Conservation (phyloP, 2,113 vertebrate species). For the Cebidichthys violaceus region DNA sequence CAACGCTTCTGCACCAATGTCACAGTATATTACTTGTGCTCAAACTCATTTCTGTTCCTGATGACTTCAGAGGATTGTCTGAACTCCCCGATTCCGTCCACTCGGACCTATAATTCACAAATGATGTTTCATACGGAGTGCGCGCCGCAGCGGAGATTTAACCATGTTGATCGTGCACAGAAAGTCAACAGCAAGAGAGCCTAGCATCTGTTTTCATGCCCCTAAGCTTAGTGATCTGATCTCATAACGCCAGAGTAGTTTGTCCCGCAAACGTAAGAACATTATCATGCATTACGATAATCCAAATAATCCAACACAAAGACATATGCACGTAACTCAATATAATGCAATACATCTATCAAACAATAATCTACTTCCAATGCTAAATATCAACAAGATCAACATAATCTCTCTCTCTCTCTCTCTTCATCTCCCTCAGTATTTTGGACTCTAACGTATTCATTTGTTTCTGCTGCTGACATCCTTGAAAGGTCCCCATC, state of each 20-base stretch:
- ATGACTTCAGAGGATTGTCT: constrained; percentile 64
- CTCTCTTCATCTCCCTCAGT: constrained; percentile 39
- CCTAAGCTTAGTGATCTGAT: constrained; percentile 62
- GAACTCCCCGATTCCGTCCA: constrained; percentile 53
- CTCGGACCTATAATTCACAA: constrained; percentile 53
- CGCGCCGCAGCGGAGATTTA: constrained; percentile 1
- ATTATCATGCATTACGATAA: constrained; percentile 78
- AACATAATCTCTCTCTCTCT: constrained; percentile 57
- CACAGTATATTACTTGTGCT: constrained; percentile 34
- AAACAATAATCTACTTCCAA: constrained; percentile 74
- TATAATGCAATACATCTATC: constrained; percentile 63
- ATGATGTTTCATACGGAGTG: constrained; percentile 9
- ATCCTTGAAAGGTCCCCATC: constrained; percentile 4
- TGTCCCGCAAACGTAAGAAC: constrained; percentile 56
- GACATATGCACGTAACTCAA: constrained; percentile 62
- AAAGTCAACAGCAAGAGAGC: constrained; percentile 51
- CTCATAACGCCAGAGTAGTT: constrained; percentile 60
- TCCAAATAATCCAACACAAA: constrained; percentile 78
- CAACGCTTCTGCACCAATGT: constrained; percentile 39
- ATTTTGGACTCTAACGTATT: constrained; percentile 27
- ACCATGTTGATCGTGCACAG: constrained; percentile 38
- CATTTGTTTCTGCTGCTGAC: constrained; percentile 31
- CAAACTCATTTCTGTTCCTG: constrained; percentile 62
- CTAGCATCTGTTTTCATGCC: constrained; percentile 60
- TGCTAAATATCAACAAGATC: constrained; percentile 66